phyloP scores from a whole-genome alignment of 2,797 vertebrate genomes.

The Cryptoblepharus egeriae region DNA sequence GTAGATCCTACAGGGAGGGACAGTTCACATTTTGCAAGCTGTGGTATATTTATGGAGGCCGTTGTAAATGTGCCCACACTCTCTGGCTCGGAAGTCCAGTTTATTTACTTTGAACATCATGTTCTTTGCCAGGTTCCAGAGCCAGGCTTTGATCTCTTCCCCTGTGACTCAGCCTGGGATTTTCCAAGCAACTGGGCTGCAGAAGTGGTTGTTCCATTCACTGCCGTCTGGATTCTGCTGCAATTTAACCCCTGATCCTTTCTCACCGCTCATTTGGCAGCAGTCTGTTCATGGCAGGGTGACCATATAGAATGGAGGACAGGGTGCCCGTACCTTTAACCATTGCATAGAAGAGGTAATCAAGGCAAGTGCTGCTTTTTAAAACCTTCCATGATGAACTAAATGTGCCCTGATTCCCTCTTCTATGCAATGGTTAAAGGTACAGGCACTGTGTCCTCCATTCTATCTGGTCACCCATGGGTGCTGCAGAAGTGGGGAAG shows the following conservation, averaged over 20 bases:
- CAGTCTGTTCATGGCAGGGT: too few relatives aligned
- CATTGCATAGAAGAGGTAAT: too few relatives aligned
- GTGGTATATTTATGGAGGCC: accelerated
- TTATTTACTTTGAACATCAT: constrained; percentile 20
- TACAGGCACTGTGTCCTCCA: too few relatives aligned
- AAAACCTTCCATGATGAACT: too few relatives aligned
- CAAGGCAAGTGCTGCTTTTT: too few relatives aligned
- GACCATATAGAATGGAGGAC: too few relatives aligned
- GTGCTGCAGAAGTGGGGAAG: constrained; percentile 24
- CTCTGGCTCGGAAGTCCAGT: neutral
- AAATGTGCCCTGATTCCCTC: too few relatives aligned
- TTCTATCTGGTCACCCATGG: too few relatives aligned
- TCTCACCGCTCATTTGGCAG: constrained; percentile 44
- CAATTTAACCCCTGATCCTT: constrained; percentile 60
- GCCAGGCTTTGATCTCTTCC: constrained; percentile 15
- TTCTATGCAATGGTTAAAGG: too few relatives aligned
- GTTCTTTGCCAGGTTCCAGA: neutral
- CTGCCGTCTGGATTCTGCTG: constrained; percentile 37
- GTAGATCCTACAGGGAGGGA: neutral
- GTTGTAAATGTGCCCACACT: accelerated
- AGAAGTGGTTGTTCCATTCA: constrained; percentile 56
- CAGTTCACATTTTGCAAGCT: neutral
- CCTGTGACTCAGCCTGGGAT: constrained; percentile 20
- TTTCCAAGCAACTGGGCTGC: constrained; percentile 40
- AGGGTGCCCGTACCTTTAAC: too few relatives aligned